Conservation (phyloP, 2,888 invertebrate genomes). For the Bedellia somnulentella region DNA sequence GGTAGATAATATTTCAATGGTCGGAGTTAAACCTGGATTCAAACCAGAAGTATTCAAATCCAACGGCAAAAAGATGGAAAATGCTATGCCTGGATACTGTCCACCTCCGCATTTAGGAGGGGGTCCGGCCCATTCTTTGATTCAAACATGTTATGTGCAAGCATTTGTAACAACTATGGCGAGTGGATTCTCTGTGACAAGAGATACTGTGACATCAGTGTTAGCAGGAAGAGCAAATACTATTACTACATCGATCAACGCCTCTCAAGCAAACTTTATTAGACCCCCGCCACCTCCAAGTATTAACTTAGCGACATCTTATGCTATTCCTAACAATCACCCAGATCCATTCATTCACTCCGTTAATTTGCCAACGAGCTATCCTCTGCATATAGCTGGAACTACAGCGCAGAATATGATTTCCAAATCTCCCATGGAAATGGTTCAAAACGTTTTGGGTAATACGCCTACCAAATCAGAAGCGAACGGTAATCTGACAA, state of each 20-base stretch:
- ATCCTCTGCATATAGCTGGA: conserved; percentile 45
- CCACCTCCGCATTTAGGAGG: conserved; percentile 51
- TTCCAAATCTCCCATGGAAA: conserved; percentile 69
- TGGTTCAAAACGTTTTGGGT: conserved; percentile 77
- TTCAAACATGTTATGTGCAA: conserved; percentile 46
- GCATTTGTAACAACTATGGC: conserved; percentile 58
- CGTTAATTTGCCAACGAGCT: conserved; percentile 47
- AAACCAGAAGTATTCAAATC: conserved; percentile 30
- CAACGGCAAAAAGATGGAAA: conserved; percentile 28
- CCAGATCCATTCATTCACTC: conserved; percentile 51
- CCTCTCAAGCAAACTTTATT: conserved; percentile 50
- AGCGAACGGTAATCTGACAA: conserved; percentile 38
- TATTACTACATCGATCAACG: conserved; percentile 74
- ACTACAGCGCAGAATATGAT: conserved; percentile 55
- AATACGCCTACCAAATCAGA: conserved; percentile 59
- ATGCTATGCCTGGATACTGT: conserved; percentile 48
- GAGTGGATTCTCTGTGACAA: conserved; percentile 74
- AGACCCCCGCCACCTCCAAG: conserved; percentile 44
- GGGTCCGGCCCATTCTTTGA: conserved; percentile 41
- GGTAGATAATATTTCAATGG: conserved; percentile 55
- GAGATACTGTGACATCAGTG: conserved; percentile 82
- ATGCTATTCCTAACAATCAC: conserved; percentile 47
- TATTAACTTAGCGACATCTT: conserved; percentile 29
- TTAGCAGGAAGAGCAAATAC: conserved; percentile 76
- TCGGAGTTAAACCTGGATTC: conserved; percentile 37